Base-by-base conservation (phyloP, 2,113 vertebrate species). In the Psophia crepitans region DNA sequence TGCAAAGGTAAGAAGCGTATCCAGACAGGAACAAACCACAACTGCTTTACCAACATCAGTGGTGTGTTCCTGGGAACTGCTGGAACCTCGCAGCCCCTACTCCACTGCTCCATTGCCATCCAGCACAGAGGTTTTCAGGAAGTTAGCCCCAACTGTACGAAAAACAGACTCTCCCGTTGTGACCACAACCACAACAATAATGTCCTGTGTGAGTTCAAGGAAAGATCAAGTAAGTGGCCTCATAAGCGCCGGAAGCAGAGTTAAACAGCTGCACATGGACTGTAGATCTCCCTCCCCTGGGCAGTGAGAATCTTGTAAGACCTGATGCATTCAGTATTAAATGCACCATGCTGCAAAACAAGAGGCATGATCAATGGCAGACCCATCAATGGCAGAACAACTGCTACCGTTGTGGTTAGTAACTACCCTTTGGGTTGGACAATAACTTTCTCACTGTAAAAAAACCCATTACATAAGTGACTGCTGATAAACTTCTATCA, bases 351-450 rank as follows among this genome's bases (percentile, higher is more conserved):
- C 21, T 69, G 65, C 35, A 68, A 68, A 64, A 24, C 1, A 64
- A 28, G 53, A 89, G 19, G 18, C 32, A 17, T 0, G 0, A 17
- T 15, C 70, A 28, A 2, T 1, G 27, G 30, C 63, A 79, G 43
- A 28, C n/a, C 0, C 0, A 18, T 17, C 66, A 26, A 1, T 1
- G 27, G 27, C 63, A 79, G 43, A 32, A 41, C 0, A 0, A 18
- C 53, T 26, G 71, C 37, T 37, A 30, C 17, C 7, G 1, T 8
- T 12, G 49, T 35, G 39, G 20, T 41, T 48, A 33, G 53, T 5
- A 68, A 4, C 30, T 24, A 10, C 15, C 4, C n/a, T 39, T n/a
- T 1, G 17, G 24, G 9, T 4, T n/a, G 57, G 35, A 43, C 48
- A 73, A 61, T 46, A 28, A 3, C 60, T 44, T 91, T 54, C 27